Base-by-base conservation (phyloP, 2,888 invertebrate species). In the Bombylius discolor region DNA sequence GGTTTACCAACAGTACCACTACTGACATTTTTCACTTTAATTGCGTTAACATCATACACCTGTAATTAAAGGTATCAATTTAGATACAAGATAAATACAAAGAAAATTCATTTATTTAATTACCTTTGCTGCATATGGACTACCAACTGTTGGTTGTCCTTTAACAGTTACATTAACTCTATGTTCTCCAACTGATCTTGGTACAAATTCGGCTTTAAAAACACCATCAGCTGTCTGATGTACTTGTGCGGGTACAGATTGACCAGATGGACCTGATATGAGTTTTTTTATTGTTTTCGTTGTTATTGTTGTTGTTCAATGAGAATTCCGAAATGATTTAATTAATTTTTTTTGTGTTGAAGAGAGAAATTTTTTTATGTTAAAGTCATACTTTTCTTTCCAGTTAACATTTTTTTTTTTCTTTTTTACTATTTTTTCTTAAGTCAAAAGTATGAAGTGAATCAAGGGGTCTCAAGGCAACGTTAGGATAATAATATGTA, bases 21-120 rank as follows among this genome's bases (percentile, higher is more conserved):
- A 51, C 89, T 85, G 11, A 93, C 87, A 68, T 94, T 92, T 72
- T 91, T 93, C 36, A 96, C 94, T 77, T 91, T 87, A 64, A 96
- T 96, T 52, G 95, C 92, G 60, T 86, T 84, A 9, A 95, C 91
- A 68, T 96, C 95, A 70, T 95, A 95, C 5, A 95, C 93, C 82
- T 82, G 62, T 6, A 63, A 63, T 48, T 23, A 23, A 23, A 23
- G 23, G 23, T 23, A 5, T 5, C 36, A 13, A 4, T 46, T 11
- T 4, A 3, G 11, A 36, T 46, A 0, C 23, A 12, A 60, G 39
- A 45, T 33, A 42, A 47, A 31, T 33, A 51, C 23, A 23, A 23
- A 23, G 23, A 23, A 23, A 23, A 23, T 23, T 5, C 14, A 45
- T 32, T 42, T 51, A 34, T 48, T 47, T 12, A 51, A n/a, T 32